A percentile compares a stretch with the other conserved stretches of the same genome.
Conservation (phyloP, 2,888 invertebrate genomes). For the Keiferia lycopersicella region DNA sequence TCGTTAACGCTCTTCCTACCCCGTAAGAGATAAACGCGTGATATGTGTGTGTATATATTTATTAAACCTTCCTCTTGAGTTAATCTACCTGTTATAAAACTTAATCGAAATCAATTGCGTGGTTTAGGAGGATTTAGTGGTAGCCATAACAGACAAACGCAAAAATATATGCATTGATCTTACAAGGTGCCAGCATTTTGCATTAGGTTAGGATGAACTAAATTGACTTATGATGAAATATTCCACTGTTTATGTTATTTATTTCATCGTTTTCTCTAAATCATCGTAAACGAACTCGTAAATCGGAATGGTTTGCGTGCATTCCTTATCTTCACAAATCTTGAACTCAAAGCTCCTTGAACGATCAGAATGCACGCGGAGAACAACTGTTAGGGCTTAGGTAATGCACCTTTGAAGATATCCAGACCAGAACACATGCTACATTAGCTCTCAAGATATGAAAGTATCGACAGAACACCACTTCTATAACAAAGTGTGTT, state of each 20-base stretch:
- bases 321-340: not conserved
- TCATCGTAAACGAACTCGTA: not conserved
- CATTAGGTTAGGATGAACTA: not conserved
- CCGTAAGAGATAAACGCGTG: too few species aligned
- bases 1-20: too few species aligned
- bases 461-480: not conserved
- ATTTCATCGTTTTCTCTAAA: not conserved
- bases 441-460: slow-evolving; percentile 3
- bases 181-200: not conserved
- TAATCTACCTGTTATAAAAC: too few species aligned
- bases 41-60: too few species aligned
- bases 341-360: slow-evolving; percentile 10
- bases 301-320: not conserved
- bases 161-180: too few species aligned
- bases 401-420: slow-evolving; percentile 50
- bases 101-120: too few species aligned
- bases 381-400: slow-evolving; percentile 24
- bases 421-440: slow-evolving; percentile 39
- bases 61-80: too few species aligned
- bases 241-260: not conserved
- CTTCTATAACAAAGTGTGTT: not conserved
- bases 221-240: not conserved
- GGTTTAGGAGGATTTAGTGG: too few species aligned
- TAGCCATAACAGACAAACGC: too few species aligned
- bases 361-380: slow-evolving; percentile 5